phyloP scores from a whole-genome alignment of 2,797 vertebrate genomes.

The Aotus griseimembra region DNA sequence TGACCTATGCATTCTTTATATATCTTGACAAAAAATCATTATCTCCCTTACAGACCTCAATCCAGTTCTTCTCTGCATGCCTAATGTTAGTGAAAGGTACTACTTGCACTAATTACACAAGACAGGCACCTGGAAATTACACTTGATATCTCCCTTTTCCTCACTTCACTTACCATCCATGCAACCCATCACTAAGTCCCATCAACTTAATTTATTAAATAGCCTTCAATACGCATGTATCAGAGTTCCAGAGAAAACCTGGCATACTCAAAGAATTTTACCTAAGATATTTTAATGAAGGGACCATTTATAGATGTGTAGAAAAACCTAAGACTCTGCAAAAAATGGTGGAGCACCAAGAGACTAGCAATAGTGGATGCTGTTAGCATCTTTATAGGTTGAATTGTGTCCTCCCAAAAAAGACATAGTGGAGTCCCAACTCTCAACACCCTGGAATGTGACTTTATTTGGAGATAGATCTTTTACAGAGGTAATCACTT shows the following conservation, averaged over 20 bases:
- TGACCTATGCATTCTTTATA: neutral
- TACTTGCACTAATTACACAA: neutral
- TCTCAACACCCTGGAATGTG: neutral
- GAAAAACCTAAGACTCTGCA: neutral
- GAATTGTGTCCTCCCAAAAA: neutral
- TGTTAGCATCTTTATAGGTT: neutral
- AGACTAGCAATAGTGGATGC: neutral
- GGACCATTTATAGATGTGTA: neutral
- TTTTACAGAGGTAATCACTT: neutral
- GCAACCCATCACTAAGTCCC: neutral
- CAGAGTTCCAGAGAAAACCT: neutral
- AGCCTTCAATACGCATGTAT: neutral
- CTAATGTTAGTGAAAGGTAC: neutral
- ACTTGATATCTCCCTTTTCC: neutral
- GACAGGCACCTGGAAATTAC: neutral
- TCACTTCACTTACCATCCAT: neutral
- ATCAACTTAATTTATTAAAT: neutral
- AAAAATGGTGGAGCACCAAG: neutral
- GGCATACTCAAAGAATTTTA: neutral
- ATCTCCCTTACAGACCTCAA: neutral
- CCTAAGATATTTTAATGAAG: neutral
- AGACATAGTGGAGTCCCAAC: neutral
- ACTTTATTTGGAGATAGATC: neutral
- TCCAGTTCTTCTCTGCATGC: neutral
- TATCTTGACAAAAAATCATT: neutral